These are phyloP conservation scores for Dasypus novemcinctus DNA, from an alignment of 2,113 vertebrate genomes.

Conservation along the genomic window DNA sequence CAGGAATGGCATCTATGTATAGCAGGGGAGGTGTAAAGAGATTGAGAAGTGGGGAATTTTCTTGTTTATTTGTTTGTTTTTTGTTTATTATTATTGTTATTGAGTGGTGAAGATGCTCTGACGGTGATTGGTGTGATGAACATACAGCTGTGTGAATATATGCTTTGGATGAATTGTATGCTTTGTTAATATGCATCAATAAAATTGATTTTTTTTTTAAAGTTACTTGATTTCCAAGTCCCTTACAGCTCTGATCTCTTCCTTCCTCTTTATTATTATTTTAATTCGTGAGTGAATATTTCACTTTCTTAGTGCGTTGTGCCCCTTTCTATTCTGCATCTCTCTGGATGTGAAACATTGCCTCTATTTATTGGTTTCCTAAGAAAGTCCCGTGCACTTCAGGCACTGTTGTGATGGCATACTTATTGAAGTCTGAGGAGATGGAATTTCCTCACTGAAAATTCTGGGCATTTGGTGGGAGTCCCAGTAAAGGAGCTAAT, in stretches of 20 bases:
- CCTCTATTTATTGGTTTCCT: neutral
- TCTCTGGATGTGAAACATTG: neutral
- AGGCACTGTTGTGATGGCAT: neutral
- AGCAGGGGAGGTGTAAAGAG: no score
- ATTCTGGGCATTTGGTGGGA: neutral
- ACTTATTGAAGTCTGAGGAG: neutral
- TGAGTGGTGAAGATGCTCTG: no score
- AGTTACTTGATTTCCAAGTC: neutral
- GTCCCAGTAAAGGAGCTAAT: neutral
- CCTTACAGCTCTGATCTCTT: neutral
- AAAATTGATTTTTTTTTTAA: neutral
- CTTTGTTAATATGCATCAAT: no score
- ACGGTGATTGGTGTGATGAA: no score
- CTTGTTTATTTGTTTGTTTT: no score
- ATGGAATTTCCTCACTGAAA: neutral
- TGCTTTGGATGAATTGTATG: no score
- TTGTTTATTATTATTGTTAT: no score
- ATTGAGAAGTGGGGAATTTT: no score
- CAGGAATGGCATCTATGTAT: no score
- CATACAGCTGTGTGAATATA: no score
- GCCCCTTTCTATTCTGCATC: neutral
- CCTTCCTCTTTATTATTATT: no score
- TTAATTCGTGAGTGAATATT: neutral
- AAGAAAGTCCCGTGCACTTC: neutral
- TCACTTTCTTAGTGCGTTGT: neutral